These are phyloP conservation scores for Melipona bicolor DNA, from an alignment of 2,888 invertebrate species.

Conservation along the genomic window DNA sequence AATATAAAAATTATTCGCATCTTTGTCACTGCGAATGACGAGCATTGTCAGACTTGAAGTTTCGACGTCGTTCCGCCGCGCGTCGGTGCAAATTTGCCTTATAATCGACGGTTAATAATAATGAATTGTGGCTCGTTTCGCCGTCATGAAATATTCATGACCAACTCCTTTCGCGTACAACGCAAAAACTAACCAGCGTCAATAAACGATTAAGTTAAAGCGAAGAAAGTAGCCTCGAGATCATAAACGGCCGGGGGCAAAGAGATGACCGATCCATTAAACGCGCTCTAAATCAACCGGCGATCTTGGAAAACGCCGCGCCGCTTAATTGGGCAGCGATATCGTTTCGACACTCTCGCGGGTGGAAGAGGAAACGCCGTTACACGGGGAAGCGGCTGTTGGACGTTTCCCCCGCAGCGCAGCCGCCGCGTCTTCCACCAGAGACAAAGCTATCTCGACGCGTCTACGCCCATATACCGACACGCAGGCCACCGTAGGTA, in stretches of 20 bases:
- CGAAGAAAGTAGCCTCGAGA: not conserved
- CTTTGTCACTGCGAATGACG: too few relatives aligned
- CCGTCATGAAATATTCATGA: too few relatives aligned
- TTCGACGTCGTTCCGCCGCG: too few relatives aligned
- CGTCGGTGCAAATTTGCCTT: too few relatives aligned
- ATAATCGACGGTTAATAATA: too few relatives aligned
- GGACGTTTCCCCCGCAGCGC: conserved; percentile 44
- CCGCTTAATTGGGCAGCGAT: conserved; percentile 28
- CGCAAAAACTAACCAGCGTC: not conserved
- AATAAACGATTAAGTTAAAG: not conserved
- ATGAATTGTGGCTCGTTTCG: too few relatives aligned
- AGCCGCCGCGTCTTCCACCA: conserved; percentile 60
- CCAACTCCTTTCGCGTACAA: not conserved
- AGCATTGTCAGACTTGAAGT: too few relatives aligned
- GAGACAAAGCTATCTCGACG: conserved; percentile 73
- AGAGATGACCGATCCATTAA: not conserved
- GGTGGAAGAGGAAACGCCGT: conserved; percentile 25
- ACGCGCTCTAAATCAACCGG: not conserved
- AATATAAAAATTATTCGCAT: too few relatives aligned
- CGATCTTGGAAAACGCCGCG: not conserved
- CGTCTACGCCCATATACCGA: conserved; percentile 70
- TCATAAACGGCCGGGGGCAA: not conserved
- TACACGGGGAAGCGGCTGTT: conserved; percentile 4
- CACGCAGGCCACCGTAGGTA: conserved; percentile 64
- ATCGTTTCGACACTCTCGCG: conserved; percentile 35